phyloP scores from a whole-genome alignment of 2,888 invertebrate species.

The Oscheius onirici region DNA sequence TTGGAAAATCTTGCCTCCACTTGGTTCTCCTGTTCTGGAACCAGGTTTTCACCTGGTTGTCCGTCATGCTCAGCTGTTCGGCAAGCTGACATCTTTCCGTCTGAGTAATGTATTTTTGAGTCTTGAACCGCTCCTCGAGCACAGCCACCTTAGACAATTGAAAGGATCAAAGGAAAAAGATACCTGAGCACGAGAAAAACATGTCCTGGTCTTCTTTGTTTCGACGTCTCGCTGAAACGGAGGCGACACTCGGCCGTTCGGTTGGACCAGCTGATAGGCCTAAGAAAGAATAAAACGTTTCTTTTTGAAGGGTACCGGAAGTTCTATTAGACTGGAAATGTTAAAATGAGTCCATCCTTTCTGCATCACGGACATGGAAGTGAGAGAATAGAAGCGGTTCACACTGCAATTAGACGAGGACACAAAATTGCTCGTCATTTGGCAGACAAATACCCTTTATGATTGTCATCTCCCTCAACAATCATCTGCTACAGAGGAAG shows the following conservation, averaged over 20 bases:
- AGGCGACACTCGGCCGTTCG: not conserved
- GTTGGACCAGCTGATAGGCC: constrained; percentile 6
- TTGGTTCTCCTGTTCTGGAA: constrained; percentile 32
- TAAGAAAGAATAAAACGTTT: not conserved
- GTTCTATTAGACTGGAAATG: constrained; percentile 14
- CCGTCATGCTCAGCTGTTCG: constrained; percentile 23
- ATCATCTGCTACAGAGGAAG: not conserved
- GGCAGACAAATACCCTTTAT: constrained; percentile 32
- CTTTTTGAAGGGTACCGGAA: not conserved
- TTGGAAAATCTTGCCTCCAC: constrained; percentile 8
- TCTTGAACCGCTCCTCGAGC: constrained; percentile 17
- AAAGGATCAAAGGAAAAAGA: too few species aligned
- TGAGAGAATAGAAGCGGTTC: constrained; percentile 2
- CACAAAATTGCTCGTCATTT: constrained; percentile 20
- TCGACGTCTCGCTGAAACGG: not conserved
- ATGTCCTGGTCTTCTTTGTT: constrained; percentile 25
- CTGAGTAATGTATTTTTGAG: constrained; percentile 21
- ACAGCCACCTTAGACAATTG: constrained; percentile 2
- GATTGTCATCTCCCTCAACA: constrained; percentile 32
- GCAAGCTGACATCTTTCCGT: constrained; percentile 12
- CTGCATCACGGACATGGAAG: not conserved
- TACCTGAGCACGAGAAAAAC: constrained; percentile 27
- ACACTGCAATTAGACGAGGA: constrained; percentile 23
- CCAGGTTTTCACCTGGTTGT: constrained; percentile 30
- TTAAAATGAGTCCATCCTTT: constrained; percentile 7